These are phyloP conservation scores for Drosophila anomalata DNA, from an alignment of 2,888 invertebrate species.

Conservation along the genomic window DNA sequence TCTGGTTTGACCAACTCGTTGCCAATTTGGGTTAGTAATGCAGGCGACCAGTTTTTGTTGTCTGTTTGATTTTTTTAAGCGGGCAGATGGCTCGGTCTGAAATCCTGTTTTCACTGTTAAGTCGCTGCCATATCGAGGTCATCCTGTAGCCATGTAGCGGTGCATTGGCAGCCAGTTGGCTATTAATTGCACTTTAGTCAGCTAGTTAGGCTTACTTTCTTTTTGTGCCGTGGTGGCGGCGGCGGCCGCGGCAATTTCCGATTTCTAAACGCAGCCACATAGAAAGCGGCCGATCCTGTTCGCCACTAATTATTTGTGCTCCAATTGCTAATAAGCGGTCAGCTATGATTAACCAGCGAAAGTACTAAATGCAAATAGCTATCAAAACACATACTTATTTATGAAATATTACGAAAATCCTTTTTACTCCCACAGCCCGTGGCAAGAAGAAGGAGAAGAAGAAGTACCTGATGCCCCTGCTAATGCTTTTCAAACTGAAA, in stretches of 20 bases:
- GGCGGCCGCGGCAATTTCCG: slow-evolving; percentile 46
- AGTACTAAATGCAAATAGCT: slow-evolving; percentile 60
- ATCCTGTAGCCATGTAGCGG: slow-evolving; percentile 59
- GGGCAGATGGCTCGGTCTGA: slow-evolving; percentile 32
- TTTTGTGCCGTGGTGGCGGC: slow-evolving; percentile 48
- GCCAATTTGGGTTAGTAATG: slow-evolving; percentile 77
- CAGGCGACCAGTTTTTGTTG: slow-evolving; percentile 49
- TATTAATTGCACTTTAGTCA: slow-evolving; percentile 73
- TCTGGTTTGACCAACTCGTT: slow-evolving; percentile 60
- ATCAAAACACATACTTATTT: not conserved
- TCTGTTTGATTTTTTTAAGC: slow-evolving; percentile 1
- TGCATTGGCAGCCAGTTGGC: slow-evolving; percentile 67
- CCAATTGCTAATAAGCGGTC: slow-evolving; percentile 72
- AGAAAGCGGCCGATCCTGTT: slow-evolving; percentile 77
- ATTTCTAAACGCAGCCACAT: slow-evolving; percentile 60
- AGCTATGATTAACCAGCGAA: slow-evolving; percentile 62
- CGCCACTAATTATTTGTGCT: slow-evolving; percentile 64
- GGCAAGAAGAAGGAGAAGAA: slow-evolving; percentile 92
- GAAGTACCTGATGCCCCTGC: slow-evolving; percentile 90
- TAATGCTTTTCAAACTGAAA: slow-evolving; percentile 91
- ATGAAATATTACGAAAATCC: not conserved
- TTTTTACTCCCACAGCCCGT: slow-evolving; percentile 85
- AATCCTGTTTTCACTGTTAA: slow-evolving; percentile 81
- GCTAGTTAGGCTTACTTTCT: slow-evolving; percentile 73
- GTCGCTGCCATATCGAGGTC: slow-evolving; percentile 68